A percentile compares a stretch with the other conserved stretches of the same genome.
These are phyloP conservation scores for Parazoanthus atlanticus DNA, from an alignment of 92 coral and sea anemone species.

Conservation along the genomic window DNA sequence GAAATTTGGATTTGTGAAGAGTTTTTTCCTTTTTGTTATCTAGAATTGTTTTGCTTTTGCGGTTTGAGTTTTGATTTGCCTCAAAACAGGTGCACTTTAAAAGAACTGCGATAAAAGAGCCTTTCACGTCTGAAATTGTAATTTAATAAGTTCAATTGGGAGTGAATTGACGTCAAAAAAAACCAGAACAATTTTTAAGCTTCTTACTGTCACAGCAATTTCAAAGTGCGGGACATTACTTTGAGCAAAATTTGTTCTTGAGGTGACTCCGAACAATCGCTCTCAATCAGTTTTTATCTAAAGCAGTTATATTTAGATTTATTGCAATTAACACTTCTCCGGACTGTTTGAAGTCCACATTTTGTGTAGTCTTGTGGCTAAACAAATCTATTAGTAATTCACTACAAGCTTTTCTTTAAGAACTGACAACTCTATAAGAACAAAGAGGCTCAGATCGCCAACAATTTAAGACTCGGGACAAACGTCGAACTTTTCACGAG, in stretches of 20 bases:
- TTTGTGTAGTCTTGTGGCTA: background rate
- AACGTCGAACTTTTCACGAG: no score
- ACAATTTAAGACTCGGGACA: no score
- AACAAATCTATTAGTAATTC: no score
- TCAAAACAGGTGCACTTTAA: constrained; percentile 20
- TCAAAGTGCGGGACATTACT: background rate
- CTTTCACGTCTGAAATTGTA: background rate
- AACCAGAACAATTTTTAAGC: background rate
- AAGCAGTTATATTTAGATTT: background rate
- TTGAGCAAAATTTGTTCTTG: background rate
- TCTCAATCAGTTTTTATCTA: background rate
- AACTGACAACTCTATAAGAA: no score
- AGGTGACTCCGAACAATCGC: background rate
- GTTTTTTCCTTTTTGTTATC: background rate
- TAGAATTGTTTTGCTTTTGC: background rate
- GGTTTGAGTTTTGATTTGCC: background rate
- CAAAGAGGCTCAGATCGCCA: no score
- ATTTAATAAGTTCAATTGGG: background rate
- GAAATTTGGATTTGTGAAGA: background rate
- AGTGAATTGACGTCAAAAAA: background rate
- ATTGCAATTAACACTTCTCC: background rate
- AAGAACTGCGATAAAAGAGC: background rate
- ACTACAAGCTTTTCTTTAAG: no score
- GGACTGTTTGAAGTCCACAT: background rate
- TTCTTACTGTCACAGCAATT: background rate